A percentile compares a stretch with the other conserved stretches of the same genome.
phyloP scores from a whole-genome alignment of 1,140 invertebrate species.

The Eurosta solidaginis region DNA sequence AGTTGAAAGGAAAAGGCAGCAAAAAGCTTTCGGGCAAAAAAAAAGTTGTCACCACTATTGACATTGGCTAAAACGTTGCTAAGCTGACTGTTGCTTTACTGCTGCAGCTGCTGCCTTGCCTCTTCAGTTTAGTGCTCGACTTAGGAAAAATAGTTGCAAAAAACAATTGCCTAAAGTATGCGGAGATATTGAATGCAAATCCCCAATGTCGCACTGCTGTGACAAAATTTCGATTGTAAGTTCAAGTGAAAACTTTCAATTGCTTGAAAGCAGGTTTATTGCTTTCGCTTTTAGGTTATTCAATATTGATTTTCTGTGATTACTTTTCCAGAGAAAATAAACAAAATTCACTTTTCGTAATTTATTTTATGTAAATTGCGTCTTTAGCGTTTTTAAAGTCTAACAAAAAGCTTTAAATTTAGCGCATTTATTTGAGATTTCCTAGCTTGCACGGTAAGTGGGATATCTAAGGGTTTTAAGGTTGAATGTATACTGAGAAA shows the following conservation, averaged over 20 bases:
- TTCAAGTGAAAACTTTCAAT: not conserved
- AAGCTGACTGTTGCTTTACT: too few relatives aligned
- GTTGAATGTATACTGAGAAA: too few relatives aligned
- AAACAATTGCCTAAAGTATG: not conserved
- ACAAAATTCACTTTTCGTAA: too few relatives aligned
- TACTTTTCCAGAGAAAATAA: not conserved
- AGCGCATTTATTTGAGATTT: too few relatives aligned
- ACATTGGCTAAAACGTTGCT: conserved; percentile 8
- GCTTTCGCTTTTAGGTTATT: not conserved
- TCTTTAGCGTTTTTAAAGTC: too few relatives aligned
- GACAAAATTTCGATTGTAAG: not conserved
- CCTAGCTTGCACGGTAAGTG: too few relatives aligned
- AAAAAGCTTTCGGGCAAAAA: not conserved
- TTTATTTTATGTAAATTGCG: too few relatives aligned
- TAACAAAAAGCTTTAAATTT: too few relatives aligned
- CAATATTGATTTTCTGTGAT: not conserved
- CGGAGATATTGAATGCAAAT: not conserved
- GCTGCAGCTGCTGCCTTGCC: too few relatives aligned
- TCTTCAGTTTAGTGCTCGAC: not conserved
- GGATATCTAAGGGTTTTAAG: too few relatives aligned
- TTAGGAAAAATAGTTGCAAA: not conserved
- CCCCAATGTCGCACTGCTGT: not conserved
- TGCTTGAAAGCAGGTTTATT: not conserved
- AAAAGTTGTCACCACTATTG: not conserved
- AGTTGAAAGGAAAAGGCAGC: not conserved